A percentile compares a stretch with the other conserved stretches of the same genome.
Conservation (phyloP, 2,113 vertebrate species). For the Phocoena phocoena region DNA sequence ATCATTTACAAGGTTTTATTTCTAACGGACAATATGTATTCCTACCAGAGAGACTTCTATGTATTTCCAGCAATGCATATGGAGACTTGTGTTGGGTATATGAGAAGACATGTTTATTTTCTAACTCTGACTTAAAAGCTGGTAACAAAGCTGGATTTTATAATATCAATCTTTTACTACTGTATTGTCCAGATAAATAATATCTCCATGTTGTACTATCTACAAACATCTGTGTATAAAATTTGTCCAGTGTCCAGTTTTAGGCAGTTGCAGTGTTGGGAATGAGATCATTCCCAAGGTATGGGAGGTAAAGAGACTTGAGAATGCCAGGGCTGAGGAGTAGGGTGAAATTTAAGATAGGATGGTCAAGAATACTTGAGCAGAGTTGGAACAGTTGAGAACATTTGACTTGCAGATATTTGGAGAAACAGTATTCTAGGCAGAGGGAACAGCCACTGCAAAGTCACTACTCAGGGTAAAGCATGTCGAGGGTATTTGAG, state of each 20-base stretch:
- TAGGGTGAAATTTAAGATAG: not conserved
- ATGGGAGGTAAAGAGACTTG: not conserved
- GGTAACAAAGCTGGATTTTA: not conserved
- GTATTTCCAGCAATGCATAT: not conserved
- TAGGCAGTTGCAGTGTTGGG: not conserved
- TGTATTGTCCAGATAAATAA: not conserved
- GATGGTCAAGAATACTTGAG: not conserved
- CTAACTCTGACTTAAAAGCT: not conserved
- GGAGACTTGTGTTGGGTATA: not conserved
- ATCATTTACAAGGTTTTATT: not conserved
- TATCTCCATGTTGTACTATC: not conserved
- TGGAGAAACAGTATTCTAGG: not conserved
- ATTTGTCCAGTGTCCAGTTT: not conserved
- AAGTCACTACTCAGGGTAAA: not conserved
- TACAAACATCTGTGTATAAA: not conserved
- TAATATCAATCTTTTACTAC: not conserved
- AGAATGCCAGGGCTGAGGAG: not conserved
- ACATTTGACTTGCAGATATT: not conserved
- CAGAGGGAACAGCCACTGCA: not conserved
- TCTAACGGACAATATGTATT: not conserved
- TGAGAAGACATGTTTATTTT: not conserved
- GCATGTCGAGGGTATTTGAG: not conserved
- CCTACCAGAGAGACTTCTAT: not conserved
- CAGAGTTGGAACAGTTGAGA: not conserved
- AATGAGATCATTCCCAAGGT: not conserved